Evolutionary conservation across 1,140 invertebrate genomes (phyloP), one percentile per base, ranked within the genome.

Genomic region (Caenorhabditis latens): DNA sequence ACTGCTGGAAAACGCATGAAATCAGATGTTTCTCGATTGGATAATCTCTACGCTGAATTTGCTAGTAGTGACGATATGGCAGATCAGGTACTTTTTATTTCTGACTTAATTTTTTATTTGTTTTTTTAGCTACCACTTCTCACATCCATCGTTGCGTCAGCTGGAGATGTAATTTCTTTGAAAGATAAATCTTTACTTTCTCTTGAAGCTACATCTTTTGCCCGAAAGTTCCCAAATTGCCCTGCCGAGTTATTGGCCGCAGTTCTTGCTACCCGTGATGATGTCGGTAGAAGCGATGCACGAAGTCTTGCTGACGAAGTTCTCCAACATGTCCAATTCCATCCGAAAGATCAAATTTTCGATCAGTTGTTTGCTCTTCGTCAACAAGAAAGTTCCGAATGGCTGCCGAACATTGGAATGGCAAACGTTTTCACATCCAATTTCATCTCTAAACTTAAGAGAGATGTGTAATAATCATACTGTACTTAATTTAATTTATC

Each of bases 221-320:
- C 75, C 8, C 46, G 88, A 21, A 89, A 89, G 58, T 89, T 86
- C 43, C 88, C 88, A 4, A 87, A 89, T 82, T 65, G 90, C 24
- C 83, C 86, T 21, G 83, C 88, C 16, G 88, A 89, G 9, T 61
- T 88, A 50, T 50, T 88, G 3, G 50, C 83, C n/a, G 58, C 88
- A 13, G 16, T 88, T n/a, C 24, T 88, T 75, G 75, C 71, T 4
- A 82, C 65, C 46, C 61, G 88, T 16, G 88, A 89, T 32, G 88
- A 89, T 86, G 86, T 88, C 46, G 87, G 88, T 4, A 14, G 87
- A 21, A 82, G 48, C 24, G 87, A 88, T 50, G 87, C 87, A 4
- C 89, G 84, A 46, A 75, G 63, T 24, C n/a, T 88, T 11, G 83
- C 87, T 16, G 84, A 85, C 46, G 87, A 88, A 61, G 84, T 88